phyloP scores from a whole-genome alignment of 2,888 invertebrate genomes.

The Diabrotica balteata region DNA sequence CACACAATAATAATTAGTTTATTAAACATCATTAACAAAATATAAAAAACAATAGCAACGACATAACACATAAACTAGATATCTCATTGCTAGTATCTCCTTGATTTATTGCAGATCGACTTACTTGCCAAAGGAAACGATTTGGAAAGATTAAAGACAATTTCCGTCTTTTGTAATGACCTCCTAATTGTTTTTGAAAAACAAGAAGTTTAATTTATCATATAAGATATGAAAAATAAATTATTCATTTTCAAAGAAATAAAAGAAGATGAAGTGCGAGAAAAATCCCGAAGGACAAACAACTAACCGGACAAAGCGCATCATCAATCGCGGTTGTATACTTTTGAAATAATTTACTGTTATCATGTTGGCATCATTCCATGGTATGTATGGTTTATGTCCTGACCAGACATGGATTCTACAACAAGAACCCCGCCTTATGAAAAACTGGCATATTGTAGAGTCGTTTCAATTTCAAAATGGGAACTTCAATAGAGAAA shows the following conservation, averaged over 20 bases:
- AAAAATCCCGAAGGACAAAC: not conserved
- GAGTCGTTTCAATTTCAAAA: constrained; percentile 54
- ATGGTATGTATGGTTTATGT: constrained; percentile 50
- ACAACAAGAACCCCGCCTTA: constrained; percentile 45
- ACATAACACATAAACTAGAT: no score
- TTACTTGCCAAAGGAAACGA: no score
- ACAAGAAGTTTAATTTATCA: no score
- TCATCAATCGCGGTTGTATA: constrained; percentile 22
- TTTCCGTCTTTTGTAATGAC: no score
- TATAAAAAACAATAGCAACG: no score
- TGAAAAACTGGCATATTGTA: constrained; percentile 52
- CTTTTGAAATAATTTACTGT: constrained; percentile 44
- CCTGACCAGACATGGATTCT: constrained; percentile 47
- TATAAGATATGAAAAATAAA: no score
- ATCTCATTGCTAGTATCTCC: no score
- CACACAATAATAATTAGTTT: no score
- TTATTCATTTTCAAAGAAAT: not conserved
- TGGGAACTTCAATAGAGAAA: constrained; percentile 51
- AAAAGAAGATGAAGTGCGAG: not conserved
- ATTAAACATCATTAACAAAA: no score
- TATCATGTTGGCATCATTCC: constrained; percentile 53
- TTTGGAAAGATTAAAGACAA: no score
- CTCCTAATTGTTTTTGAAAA: no score
- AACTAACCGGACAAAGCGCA: not conserved
- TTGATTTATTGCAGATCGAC: no score